Conservation (phyloP, 2,888 invertebrate genomes). For the Apotomis betuletana region DNA sequence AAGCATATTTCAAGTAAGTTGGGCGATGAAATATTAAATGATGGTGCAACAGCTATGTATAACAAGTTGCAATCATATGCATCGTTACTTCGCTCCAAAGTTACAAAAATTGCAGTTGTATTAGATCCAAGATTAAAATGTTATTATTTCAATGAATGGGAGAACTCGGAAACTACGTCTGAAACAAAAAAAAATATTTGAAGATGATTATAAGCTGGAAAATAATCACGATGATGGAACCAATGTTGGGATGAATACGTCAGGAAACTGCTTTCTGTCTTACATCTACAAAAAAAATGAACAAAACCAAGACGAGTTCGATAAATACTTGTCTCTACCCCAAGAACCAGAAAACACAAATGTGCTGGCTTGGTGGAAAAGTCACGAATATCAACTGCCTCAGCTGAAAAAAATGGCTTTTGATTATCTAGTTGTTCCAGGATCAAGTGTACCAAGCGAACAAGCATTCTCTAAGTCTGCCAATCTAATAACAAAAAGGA, state of each 20-base stretch:
- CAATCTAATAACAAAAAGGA: constrained; percentile 11
- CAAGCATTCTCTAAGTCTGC: constrained; percentile 10
- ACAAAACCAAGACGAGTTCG: constrained; percentile 1
- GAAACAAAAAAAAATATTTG: background rate
- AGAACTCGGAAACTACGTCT: background rate
- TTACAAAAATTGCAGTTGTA: constrained; percentile 13
- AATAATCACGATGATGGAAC: constrained; percentile 7
- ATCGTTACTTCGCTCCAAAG: constrained; percentile 9
- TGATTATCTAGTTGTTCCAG: constrained; percentile 14
- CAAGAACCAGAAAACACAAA: constrained; percentile 14
- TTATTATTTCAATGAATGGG: constrained; percentile 7
- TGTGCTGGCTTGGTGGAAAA: constrained; percentile 19
- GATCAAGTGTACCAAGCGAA: constrained; percentile 17
- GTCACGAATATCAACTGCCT: constrained; percentile 7
- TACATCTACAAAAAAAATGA: constrained; percentile 6
- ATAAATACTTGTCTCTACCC: constrained; percentile 7
- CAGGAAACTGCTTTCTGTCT: constrained; percentile 12
- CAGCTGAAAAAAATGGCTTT: constrained; percentile 19
- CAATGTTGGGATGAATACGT: constrained; percentile 5
- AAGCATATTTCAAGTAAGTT: constrained; percentile 10
- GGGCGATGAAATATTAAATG: constrained; percentile 7
- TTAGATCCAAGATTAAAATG: constrained; percentile 8
- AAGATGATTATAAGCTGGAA: constrained; percentile 5
- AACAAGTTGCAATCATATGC: constrained; percentile 11
- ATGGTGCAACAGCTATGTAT: constrained; percentile 12